phyloP scores from a whole-genome alignment of 2,888 invertebrate species.

The Mythimna vitellina region DNA sequence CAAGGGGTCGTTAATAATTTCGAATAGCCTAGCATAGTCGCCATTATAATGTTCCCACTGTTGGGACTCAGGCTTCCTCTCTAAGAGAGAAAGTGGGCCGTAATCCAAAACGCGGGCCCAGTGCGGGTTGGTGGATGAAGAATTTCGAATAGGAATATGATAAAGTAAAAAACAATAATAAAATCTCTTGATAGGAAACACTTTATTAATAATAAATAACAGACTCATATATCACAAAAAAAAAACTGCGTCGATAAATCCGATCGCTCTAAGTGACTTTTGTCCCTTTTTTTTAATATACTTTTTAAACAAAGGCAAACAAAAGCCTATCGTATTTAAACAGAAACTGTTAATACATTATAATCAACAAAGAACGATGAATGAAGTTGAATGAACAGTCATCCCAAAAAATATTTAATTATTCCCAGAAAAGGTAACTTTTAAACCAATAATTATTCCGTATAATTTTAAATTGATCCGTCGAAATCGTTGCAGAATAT shows the following conservation, averaged over 20 bases:
- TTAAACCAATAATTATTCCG: slow-evolving; percentile 37
- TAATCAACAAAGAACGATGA: neutral
- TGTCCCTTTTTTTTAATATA: too few relatives aligned
- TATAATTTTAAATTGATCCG: slow-evolving; percentile 46
- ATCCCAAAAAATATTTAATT: neutral
- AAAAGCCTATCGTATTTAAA: neutral
- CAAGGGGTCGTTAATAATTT: neutral
- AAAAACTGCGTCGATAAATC: neutral
- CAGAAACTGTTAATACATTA: neutral
- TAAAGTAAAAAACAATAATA: neutral
- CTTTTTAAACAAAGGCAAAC: neutral
- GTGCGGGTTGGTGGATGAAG: too few relatives aligned
- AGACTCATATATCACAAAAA: neutral
- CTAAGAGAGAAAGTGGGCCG: too few relatives aligned
- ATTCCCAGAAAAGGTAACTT: slow-evolving; percentile 6
- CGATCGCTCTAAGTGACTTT: too few relatives aligned
- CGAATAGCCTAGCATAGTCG: too few relatives aligned
- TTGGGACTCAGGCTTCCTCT: too few relatives aligned
- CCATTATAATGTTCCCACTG: too few relatives aligned
- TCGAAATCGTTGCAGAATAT: slow-evolving; percentile 41
- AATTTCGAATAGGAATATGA: neutral
- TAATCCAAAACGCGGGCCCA: too few relatives aligned
- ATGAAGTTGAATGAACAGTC: neutral
- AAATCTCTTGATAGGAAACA: neutral
- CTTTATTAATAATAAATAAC: neutral